These are phyloP conservation scores for Chouioia cunea DNA, from an alignment of 2,888 invertebrate species.

Conservation along the genomic window DNA sequence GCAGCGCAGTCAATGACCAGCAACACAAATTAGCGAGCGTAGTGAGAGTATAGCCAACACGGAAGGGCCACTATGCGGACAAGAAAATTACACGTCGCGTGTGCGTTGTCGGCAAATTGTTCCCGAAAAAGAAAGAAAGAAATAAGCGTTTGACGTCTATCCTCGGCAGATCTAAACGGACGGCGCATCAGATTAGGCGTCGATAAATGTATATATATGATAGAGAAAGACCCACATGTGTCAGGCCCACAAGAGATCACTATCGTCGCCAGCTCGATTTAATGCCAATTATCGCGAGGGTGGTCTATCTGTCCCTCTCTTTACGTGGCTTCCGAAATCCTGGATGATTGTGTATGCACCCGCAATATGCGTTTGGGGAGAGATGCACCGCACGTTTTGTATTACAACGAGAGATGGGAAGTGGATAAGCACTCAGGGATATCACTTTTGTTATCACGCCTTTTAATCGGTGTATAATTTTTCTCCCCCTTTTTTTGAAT, in stretches of 20 bases:
- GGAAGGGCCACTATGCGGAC: conserved; percentile 17
- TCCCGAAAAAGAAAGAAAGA: neutral
- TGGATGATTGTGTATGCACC: conserved; percentile 48
- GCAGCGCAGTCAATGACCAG: conserved; percentile 23
- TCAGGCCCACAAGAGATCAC: conserved; percentile 50
- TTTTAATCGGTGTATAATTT: conserved; percentile 31
- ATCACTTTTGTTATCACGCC: conserved; percentile 29
- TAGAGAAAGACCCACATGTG: conserved; percentile 46
- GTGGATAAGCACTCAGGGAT: conserved; percentile 24
- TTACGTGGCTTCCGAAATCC: conserved; percentile 33
- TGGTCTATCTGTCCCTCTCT: conserved; percentile 44
- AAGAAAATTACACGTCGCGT: conserved; percentile 44
- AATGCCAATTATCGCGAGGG: conserved; percentile 61
- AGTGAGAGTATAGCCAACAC: neutral
- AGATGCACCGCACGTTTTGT: conserved; percentile 18
- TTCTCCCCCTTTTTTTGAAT: conserved; percentile 13
- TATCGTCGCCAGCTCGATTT: conserved; percentile 54
- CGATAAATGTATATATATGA: conserved; percentile 52
- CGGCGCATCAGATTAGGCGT: conserved; percentile 46
- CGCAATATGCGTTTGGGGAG: neutral
- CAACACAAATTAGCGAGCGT: conserved; percentile 1
- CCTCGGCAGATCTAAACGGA: conserved; percentile 44
- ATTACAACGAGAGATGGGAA: conserved; percentile 11
- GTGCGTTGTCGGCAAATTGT: conserved; percentile 4
- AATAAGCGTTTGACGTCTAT: neutral